phyloP scores from a whole-genome alignment of 1,140 invertebrate genomes.

The Drosophila sulfurigaster region DNA sequence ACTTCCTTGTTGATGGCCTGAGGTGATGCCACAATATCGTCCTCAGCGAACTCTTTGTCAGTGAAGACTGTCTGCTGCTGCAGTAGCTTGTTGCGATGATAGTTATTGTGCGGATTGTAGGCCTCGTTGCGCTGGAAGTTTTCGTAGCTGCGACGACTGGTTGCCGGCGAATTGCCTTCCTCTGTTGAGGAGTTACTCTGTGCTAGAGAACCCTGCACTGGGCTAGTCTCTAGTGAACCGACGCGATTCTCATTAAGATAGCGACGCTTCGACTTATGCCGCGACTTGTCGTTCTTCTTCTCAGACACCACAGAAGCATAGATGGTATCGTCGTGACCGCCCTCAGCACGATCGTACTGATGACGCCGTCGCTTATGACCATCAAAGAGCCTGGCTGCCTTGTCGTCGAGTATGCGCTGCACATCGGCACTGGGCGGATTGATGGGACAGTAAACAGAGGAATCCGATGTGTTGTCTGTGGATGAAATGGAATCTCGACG shows the following conservation, averaged over 20 bases:
- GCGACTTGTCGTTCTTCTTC: conserved; percentile 72
- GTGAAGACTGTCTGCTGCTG: conserved; percentile 66
- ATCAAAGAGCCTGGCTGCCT: conserved; percentile 73
- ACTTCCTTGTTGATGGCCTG: conserved; percentile 82
- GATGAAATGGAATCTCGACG: conserved; percentile 75
- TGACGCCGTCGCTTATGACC: conserved; percentile 68
- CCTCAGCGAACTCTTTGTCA: conserved; percentile 44
- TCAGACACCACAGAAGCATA: conserved; percentile 80
- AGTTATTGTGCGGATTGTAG: conserved; percentile 82
- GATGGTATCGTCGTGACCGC: conserved; percentile 70
- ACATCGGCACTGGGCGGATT: conserved; percentile 79
- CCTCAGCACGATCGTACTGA: conserved; percentile 76
- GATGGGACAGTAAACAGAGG: conserved; percentile 83
- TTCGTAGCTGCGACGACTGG: conserved; percentile 60
- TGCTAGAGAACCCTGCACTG: conserved; percentile 55
- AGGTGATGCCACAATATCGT: conserved; percentile 40
- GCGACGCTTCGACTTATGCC: conserved; percentile 72
- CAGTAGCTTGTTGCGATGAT: conserved; percentile 81
- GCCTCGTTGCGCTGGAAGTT: conserved; percentile 79
- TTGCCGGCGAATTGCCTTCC: conserved; percentile 60
- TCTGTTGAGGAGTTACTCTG: conserved; percentile 69
- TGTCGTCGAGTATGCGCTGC: conserved; percentile 80
- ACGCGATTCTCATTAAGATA: conserved; percentile 83
- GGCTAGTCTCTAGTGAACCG: conserved; percentile 79
- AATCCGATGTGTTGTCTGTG: conserved; percentile 82